These are phyloP conservation scores for Calypte anna DNA, from an alignment of 2,113 vertebrate species.

Conservation along the genomic window DNA sequence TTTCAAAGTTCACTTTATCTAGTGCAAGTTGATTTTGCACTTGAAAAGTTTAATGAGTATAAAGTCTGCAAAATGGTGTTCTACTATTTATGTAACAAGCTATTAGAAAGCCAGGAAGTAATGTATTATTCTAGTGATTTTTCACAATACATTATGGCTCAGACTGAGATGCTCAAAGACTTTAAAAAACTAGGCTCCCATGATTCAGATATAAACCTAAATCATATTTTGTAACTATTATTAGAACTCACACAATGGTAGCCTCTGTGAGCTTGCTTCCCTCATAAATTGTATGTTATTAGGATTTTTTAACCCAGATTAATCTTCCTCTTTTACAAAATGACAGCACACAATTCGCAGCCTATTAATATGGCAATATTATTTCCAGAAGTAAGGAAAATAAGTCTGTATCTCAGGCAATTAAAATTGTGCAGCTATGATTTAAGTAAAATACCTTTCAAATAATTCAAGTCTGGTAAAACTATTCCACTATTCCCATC, in stretches of 20 bases:
- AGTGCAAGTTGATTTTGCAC: background rate
- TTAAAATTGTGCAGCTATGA: conserved; percentile 38
- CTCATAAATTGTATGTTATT: conserved; percentile 22
- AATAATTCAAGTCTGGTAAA: conserved; percentile 40
- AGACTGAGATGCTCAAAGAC: background rate
- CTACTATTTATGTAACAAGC: background rate
- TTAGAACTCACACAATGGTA: background rate
- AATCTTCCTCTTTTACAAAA: conserved; percentile 37
- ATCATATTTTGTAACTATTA: conserved; percentile 27
- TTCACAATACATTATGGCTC: background rate
- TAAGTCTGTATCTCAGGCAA: conserved; percentile 45
- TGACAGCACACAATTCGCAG: conserved; percentile 28
- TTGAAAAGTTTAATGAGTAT: background rate
- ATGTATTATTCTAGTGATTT: background rate
- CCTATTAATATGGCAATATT: conserved; percentile 43
- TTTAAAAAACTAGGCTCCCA: background rate
- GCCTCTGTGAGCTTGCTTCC: conserved; percentile 9
- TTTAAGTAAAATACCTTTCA: conserved; percentile 48
- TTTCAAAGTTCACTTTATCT: background rate
- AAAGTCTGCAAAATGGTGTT: background rate
- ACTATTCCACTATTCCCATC: background rate
- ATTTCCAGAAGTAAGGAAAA: conserved; percentile 42
- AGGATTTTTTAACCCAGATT: background rate
- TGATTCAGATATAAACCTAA: conserved; percentile 9
- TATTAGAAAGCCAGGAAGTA: background rate